These are phyloP conservation scores for Anhinga rufa DNA, from an alignment of 2,113 vertebrate species.

Conservation along the genomic window DNA sequence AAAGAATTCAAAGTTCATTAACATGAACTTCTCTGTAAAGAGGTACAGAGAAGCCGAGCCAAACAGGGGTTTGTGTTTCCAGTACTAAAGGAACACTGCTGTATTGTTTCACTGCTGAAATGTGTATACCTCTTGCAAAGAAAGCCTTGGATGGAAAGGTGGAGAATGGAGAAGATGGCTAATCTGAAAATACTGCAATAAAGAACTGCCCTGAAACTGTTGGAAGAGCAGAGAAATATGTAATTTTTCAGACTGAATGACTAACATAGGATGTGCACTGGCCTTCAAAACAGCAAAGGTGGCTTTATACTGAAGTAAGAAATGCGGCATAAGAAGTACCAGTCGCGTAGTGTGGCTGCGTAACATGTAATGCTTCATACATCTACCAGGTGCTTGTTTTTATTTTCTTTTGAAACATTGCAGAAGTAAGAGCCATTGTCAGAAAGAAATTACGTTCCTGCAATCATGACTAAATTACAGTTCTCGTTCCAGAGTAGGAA, in stretches of 20 bases:
- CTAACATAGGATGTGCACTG: not conserved
- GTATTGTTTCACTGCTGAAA: not conserved
- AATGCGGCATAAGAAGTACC: not conserved
- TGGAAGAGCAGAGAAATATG: not conserved
- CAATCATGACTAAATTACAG: not conserved
- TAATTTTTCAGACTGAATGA: not conserved
- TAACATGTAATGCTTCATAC: not conserved
- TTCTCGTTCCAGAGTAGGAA: not conserved
- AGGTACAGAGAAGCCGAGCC: not conserved
- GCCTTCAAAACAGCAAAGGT: not conserved
- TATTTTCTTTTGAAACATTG: not conserved
- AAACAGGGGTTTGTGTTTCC: not conserved
- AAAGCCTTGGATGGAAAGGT: not conserved
- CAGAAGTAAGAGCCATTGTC: not conserved
- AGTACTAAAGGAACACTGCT: not conserved
- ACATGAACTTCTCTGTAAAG: not conserved
- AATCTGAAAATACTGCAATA: not conserved
- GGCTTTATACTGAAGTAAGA: not conserved
- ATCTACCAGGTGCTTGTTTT: not conserved
- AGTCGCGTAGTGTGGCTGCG: rapidly evolving
- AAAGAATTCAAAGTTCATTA: not conserved
- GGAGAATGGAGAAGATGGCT: not conserved
- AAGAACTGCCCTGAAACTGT: not conserved
- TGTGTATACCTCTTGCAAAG: not conserved
- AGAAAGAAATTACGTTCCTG: not conserved